Evolutionary conservation across 2,113 vertebrate genomes (phyloP).

Genomic region (Axis porcinus): DNA sequence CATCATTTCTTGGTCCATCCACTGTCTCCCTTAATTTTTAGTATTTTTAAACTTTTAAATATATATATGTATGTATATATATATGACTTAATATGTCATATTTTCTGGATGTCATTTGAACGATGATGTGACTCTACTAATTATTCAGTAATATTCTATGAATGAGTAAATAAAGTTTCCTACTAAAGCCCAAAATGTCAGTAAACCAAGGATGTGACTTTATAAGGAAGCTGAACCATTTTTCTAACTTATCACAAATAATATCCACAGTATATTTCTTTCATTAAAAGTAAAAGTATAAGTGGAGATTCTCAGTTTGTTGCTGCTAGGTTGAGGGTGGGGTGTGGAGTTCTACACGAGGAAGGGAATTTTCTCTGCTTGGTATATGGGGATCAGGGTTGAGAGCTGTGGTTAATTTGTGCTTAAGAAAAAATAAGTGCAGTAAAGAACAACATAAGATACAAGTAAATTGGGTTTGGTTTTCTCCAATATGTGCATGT

Average conservation of each 20-base stretch:
- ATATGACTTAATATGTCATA: background rate
- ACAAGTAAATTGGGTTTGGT: background rate
- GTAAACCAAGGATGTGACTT: background rate
- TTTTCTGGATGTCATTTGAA: background rate
- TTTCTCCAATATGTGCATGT: background rate
- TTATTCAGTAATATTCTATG: slow-evolving; percentile 28
- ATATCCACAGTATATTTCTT: background rate
- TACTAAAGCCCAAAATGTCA: background rate
- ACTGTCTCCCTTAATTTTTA: background rate
- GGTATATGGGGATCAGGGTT: background rate
- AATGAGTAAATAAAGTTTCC: slow-evolving; percentile 8
- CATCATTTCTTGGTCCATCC: background rate
- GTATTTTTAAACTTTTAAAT: background rate
- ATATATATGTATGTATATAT: background rate
- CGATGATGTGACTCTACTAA: background rate
- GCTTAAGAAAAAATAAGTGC: background rate
- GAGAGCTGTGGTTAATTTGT: slow-evolving; percentile 11
- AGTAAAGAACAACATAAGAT: background rate
- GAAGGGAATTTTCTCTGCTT: background rate
- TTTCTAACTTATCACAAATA: background rate
- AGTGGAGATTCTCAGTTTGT: background rate
- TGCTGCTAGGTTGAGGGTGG: background rate
- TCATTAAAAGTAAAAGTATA: background rate
- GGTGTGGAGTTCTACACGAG: background rate
- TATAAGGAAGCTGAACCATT: background rate